Evolutionary conservation across 1,140 invertebrate genomes (phyloP), one percentile per base, ranked within the genome.

Genomic region (Lepeophtheirus salmonis): DNA sequence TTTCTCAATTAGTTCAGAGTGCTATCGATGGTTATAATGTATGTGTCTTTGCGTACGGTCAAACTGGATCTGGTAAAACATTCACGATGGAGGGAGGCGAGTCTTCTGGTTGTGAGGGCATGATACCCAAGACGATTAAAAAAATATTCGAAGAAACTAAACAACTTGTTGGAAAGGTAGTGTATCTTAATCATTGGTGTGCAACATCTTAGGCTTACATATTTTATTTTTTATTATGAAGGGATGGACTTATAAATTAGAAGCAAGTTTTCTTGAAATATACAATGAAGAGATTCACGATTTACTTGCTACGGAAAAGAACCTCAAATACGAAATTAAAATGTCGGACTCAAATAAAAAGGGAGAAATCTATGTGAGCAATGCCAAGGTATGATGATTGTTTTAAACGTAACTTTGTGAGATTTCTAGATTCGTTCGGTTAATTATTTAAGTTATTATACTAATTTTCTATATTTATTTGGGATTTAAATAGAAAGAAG

Each of bases 11-110:
- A 63, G 77, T 74, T 66, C 78, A 69, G 68, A 72, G 48, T 24
- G 59, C 59, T 23, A 24, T 63, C 18, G 62, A 62, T 51, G 62
- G 59, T 13, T 94, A 91, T 68, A 90, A 95, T 73, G 87, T 94
- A 0, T 94, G 89, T 70, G 87, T 95, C 49, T 94, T 94, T 77
- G 90, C 90, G 2, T 95, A 95, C 72, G 90, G 90, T 0, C 89
- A 94, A 72, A 94, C 89, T 2, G 89, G 89, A 24, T 89, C 84
- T 67, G 90, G 90, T 0, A 95, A 95, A 76, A 94, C 89, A 25
- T 76, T 73, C 63, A 78, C 78, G 6, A 79, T 79, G 78, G 76
- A 77, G 69, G 78, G 62, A 67, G 82, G 83, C 21, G 71, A 66
- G 49, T 68, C 17, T n/a, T n/a, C 12, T n/a, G 51, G 24, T 22